A percentile compares a stretch with the other conserved stretches of the same genome.
Conservation (phyloP, 1,140 invertebrate species). For the Ceratina australensis region DNA sequence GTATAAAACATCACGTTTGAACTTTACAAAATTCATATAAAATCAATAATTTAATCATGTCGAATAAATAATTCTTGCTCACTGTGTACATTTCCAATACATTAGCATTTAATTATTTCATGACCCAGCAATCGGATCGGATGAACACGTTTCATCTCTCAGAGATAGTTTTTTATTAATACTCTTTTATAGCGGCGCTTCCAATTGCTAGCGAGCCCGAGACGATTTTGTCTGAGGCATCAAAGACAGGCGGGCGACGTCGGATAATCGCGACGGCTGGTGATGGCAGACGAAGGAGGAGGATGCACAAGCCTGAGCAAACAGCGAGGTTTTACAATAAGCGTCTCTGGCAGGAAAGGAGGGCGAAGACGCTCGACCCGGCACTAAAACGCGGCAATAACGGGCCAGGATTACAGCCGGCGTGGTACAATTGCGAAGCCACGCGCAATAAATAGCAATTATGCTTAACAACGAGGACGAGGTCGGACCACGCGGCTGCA, state of each 20-base stretch:
- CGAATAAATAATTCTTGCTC: too few species aligned
- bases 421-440: slow-evolving; percentile 30
- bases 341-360: slow-evolving; percentile 25
- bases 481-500: neutral
- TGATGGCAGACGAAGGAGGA: neutral
- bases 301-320: neutral
- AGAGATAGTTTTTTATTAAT: too few species aligned
- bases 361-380: slow-evolving; percentile 26
- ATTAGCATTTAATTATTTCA: too few species aligned
- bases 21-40: too few species aligned
- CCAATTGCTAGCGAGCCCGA: too few species aligned
- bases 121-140: too few species aligned
- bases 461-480: slow-evolving; percentile 48
- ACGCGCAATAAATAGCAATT: slow-evolving; percentile 64
- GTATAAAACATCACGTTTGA: too few species aligned
- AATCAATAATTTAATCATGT: too few species aligned
- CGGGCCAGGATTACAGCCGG: slow-evolving; percentile 41
- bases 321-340: slow-evolving; percentile 34
- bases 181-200: too few species aligned
- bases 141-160: too few species aligned
- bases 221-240: too few species aligned
- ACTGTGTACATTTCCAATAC: too few species aligned
- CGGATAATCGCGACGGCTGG: slow-evolving; percentile 2
- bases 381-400: slow-evolving; percentile 56
- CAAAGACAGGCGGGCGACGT: neutral